A percentile compares a stretch with the other conserved stretches of the same genome.
phyloP scores from a whole-genome alignment of 1,140 invertebrate species.

The Leucophenga varia region DNA sequence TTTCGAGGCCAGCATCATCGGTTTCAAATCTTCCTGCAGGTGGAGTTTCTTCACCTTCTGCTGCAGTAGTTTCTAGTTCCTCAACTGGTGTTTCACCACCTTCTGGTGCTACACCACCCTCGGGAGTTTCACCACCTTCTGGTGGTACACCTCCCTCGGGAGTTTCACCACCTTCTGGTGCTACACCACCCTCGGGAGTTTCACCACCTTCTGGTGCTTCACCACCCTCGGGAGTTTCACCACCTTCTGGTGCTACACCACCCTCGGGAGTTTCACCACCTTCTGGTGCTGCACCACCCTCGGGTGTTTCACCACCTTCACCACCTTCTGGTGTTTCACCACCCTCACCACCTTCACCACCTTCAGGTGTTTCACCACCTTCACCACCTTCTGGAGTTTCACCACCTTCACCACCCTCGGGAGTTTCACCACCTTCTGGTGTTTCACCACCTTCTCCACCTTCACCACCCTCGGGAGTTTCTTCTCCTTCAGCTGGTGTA shows the following conservation, averaged over 20 bases:
- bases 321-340: neutral
- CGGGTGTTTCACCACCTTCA: no score
- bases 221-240: slow-evolving; percentile 1
- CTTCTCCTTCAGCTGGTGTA: slow-evolving; percentile 3
- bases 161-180: neutral
- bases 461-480: neutral
- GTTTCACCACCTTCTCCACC: neutral
- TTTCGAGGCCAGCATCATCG: no score
- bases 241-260: neutral
- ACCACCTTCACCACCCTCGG: neutral
- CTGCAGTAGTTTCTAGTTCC: no score
- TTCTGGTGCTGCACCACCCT: no score
- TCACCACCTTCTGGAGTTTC: neutral
- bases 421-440: neutral
- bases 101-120: no score
- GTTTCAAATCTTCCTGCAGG: neutral
- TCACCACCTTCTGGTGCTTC: slow-evolving; percentile 5
- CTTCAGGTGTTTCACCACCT: neutral
- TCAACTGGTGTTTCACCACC: neutral
- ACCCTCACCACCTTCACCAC: neutral
- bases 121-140: neutral
- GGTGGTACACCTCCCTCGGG: no score
- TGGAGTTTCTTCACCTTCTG: neutral
- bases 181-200: neutral
- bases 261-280: neutral